Evolutionary conservation across 2,888 invertebrate species (phyloP).

Genomic region (Nemapogon koenigi): DNA sequence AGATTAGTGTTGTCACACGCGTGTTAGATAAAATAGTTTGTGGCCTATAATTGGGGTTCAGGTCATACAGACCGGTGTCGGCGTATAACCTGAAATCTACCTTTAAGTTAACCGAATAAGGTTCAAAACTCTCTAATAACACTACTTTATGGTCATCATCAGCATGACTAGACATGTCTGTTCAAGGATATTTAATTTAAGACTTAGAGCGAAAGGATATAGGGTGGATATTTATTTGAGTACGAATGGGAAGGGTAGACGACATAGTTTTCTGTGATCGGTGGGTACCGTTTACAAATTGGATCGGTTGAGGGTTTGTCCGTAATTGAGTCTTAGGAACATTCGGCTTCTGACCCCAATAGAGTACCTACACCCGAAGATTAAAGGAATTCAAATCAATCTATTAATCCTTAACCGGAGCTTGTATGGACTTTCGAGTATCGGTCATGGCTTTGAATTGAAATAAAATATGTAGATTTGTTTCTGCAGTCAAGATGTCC

Average conservation of each 20-base stretch:
- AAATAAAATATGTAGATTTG: too few relatives aligned
- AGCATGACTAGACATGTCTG: conserved; percentile 63
- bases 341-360: conserved; percentile 36
- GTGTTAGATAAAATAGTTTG: conserved; percentile 63
- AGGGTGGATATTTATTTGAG: too few relatives aligned
- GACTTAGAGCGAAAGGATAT: too few relatives aligned
- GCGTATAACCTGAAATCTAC: conserved; percentile 21
- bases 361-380: conserved; percentile 49
- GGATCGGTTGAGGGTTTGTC: conserved; percentile 57
- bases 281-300: conserved; percentile 52
- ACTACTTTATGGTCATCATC: conserved; percentile 47
- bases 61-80: conserved; percentile 22
- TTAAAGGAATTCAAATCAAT: conserved; percentile 33
- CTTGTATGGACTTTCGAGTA: neutral
- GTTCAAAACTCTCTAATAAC: conserved; percentile 22
- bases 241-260: neutral
- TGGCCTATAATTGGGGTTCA: conserved; percentile 60
- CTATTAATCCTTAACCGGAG: conserved; percentile 35
- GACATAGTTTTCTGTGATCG: conserved; percentile 46
- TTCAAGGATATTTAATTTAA: too few relatives aligned
- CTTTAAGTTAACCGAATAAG: conserved; percentile 21
- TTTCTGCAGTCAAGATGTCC: too few relatives aligned
- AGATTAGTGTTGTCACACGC: conserved; percentile 61
- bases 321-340: conserved; percentile 62
- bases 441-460: too few relatives aligned